These are phyloP conservation scores for Sussaba pulchella DNA, from an alignment of 2,888 invertebrate species.

Conservation along the genomic window DNA sequence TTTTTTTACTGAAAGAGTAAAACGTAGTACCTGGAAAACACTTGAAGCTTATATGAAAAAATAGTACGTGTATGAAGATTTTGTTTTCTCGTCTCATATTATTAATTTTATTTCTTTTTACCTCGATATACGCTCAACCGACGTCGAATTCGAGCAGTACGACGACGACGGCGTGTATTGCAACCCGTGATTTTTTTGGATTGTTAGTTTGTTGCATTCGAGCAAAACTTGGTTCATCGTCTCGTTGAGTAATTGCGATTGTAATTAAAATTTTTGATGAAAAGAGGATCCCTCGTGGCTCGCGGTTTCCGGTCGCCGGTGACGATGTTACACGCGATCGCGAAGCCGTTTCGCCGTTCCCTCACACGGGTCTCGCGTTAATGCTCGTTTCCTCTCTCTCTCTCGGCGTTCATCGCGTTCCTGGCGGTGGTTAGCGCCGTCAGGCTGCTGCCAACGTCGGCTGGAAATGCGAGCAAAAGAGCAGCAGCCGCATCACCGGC, in stretches of 20 bases:
- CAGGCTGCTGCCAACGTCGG: conserved; percentile 42
- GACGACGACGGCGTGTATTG: conserved; percentile 12
- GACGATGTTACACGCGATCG: conserved; percentile 27
- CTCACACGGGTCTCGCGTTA: background rate
- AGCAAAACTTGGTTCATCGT: conserved; percentile 71
- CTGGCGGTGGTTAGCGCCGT: conserved; percentile 38
- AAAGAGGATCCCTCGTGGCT: conserved; percentile 65
- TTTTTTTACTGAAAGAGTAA: conserved; percentile 21
- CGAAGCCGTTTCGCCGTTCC: background rate
- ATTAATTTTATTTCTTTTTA: conserved; percentile 48
- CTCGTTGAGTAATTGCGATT: conserved; percentile 79
- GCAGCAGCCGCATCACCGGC: conserved; percentile 47
- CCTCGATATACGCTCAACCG: background rate
- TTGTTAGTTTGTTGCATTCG: conserved; percentile 77
- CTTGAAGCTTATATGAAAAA: conserved; percentile 63
- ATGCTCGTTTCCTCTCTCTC: background rate
- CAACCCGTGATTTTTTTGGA: conserved; percentile 54
- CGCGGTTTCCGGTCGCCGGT: conserved; percentile 29
- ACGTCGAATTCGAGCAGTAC: background rate
- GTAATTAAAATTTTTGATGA: conserved; percentile 82
- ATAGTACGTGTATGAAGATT: conserved; percentile 46
- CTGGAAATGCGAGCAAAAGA: conserved; percentile 67
- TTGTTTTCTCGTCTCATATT: conserved; percentile 31
- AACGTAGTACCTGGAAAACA: conserved; percentile 33
- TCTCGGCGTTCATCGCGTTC: background rate